Conservation (phyloP, 2,888 invertebrate genomes). For the Crocallis elinguaria region DNA sequence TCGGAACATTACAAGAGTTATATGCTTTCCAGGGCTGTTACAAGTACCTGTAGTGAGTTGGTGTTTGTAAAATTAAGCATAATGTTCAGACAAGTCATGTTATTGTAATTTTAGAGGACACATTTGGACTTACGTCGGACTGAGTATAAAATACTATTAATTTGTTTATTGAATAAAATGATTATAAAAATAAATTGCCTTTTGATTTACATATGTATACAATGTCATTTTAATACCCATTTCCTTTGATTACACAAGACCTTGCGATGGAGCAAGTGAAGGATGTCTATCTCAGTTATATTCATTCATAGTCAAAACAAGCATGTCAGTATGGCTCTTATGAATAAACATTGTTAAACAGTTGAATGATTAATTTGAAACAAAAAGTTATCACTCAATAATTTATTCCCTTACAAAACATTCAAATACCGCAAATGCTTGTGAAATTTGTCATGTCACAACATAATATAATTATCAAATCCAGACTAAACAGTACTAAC, state of each 20-base stretch:
- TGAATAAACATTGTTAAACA: not conserved
- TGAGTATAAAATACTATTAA: slow-evolving; percentile 78
- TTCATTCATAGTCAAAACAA: too few species aligned
- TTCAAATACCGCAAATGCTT: not conserved
- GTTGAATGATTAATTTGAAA: not conserved
- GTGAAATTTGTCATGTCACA: slow-evolving; percentile 17
- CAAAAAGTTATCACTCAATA: slow-evolving; percentile 7
- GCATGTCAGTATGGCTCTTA: too few species aligned
- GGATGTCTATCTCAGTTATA: too few species aligned
- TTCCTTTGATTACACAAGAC: too few species aligned
- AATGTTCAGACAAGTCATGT: slow-evolving; percentile 61
- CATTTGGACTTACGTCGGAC: slow-evolving; percentile 71
- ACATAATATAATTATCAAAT: not conserved
- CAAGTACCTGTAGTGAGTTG: slow-evolving; percentile 29
- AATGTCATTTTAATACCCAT: too few species aligned
- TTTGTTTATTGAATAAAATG: slow-evolving; percentile 76
- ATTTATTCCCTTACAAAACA: slow-evolving; percentile 2
- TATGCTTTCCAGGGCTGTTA: slow-evolving; percentile 28
- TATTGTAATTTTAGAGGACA: slow-evolving; percentile 70
- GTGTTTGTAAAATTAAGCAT: slow-evolving; percentile 50
- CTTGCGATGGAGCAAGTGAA: too few species aligned
- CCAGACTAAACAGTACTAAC: not conserved
- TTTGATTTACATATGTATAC: slow-evolving; percentile 8
- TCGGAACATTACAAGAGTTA: not conserved
- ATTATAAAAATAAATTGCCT: slow-evolving; percentile 47